A percentile compares a stretch with the other conserved stretches of the same genome.
These are phyloP conservation scores for Halocynthia aurantium DNA, from an alignment of 23 tunicate genomes.

Conservation along the genomic window DNA sequence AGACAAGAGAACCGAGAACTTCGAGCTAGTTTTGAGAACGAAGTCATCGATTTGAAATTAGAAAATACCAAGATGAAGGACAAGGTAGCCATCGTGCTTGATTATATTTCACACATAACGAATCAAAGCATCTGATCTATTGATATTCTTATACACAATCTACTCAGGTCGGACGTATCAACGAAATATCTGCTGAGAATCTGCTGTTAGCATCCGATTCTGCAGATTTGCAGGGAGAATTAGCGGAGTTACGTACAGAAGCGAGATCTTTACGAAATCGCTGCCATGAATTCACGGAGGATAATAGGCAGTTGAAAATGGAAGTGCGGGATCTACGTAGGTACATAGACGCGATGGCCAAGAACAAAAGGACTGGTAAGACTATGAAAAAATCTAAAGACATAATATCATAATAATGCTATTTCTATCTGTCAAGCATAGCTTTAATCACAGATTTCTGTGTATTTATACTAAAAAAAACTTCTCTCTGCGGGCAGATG, in stretches of 20 bases:
- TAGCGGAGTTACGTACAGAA: constrained; percentile 58
- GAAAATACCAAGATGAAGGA: constrained; percentile 76
- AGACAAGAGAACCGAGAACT: constrained; percentile 40
- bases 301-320: constrained; percentile 60
- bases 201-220: constrained; percentile 80
- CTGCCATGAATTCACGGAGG: constrained; percentile 73
- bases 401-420: too few species aligned
- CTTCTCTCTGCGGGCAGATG: constrained; percentile 26
- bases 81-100: constrained; percentile 29
- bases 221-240: constrained; percentile 86
- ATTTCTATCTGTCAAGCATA: too few species aligned
- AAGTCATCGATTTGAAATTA: constrained; percentile 37
- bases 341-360: constrained; percentile 51
- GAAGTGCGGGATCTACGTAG: constrained; percentile 78
- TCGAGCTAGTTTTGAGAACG: constrained; percentile 43
- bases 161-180: constrained; percentile 71
- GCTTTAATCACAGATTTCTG: too few species aligned
- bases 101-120: not conserved
- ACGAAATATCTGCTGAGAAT: constrained; percentile 84
- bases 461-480: not conserved
- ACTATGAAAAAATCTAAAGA: too few species aligned
- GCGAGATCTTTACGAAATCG: constrained; percentile 51
- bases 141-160: not conserved
- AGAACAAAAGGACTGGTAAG: constrained; percentile 63
- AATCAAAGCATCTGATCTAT: not conserved